phyloP scores from a whole-genome alignment of 2,797 vertebrate genomes.

The Champsocephalus esox region DNA sequence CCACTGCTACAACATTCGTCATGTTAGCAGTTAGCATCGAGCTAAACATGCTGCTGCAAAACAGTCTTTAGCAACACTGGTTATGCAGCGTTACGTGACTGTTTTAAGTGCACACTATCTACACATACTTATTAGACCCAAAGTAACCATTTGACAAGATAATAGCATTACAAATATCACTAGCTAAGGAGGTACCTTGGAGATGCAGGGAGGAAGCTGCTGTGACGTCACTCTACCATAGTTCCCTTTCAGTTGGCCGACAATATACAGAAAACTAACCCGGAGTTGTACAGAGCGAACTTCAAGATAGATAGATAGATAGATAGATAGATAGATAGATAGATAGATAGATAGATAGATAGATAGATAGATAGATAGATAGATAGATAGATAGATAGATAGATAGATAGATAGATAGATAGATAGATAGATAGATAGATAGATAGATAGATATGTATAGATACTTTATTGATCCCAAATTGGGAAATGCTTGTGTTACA shows the following conservation, averaged over 20 bases:
- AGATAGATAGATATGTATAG: too few species aligned
- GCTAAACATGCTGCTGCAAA: conserved; percentile 36
- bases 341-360: too few species aligned
- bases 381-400: too few species aligned
- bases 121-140: accelerated
- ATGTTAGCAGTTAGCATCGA: conserved; percentile 31
- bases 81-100: too few species aligned
- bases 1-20: not conserved
- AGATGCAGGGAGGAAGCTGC: conserved; percentile 19
- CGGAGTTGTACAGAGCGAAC: conserved; percentile 31
- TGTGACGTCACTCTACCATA: conserved; percentile 55
- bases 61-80: not conserved
- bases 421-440: too few species aligned
- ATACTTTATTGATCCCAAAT: too few species aligned
- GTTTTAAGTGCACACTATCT: not conserved
- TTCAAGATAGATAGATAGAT: too few species aligned
- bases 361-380: too few species aligned
- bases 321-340: too few species aligned
- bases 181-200: conserved; percentile 40
- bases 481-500: too few species aligned
- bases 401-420: too few species aligned
- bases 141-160: accelerated
- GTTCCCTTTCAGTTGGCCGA: conserved; percentile 54
- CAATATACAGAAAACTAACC: conserved; percentile 33
- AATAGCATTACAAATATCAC: too few species aligned